Evolutionary conservation across 1,140 invertebrate species (phyloP), one percentile per base, ranked within the genome.

Genomic region (Drosophila simulans): DNA sequence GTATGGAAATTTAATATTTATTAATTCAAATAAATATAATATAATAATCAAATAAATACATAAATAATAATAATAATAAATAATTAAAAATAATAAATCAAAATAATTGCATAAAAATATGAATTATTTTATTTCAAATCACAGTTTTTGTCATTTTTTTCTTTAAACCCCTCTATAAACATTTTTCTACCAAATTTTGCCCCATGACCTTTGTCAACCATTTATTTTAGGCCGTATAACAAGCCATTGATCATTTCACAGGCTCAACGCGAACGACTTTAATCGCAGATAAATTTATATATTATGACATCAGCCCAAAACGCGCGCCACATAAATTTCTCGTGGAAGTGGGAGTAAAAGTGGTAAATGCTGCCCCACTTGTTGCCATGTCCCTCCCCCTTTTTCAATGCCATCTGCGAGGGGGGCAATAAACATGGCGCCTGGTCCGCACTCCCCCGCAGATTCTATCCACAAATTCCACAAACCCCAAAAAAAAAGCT

Each of bases 361-460:
- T 12, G 20, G 43, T 13, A 8, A 65, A 57, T 31, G 10, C 27
- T 22, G 10, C 35, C 39, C 39, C 59, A 84, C 81, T 84, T 84
- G 81, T 84, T 84, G 81, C 77, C 75, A 15, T 27, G 15, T 20
- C 27, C 8, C 27, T n/a, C 4, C 46, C 46, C 48, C 46, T 49
- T 20, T 69, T 46, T 43, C 80, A 76, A 71, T 72, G 83, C 75
- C 78, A 86, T 82, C 82, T 85, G 83, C 53, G 57, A 5, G 27
- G 69, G 75, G 58, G 59, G 81, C 83, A 82, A 82, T 86, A 86
- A 86, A 88, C 62, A 65, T 70, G 66, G 66, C 51, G 64, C 60
- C 48, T 74, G 37, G 25, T 40, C 34, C n/a, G 46, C 64, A 27
- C 17, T 25, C n/a, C 15, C 7, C 13, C 12, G 22, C 39, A 62